A percentile compares a stretch with the other conserved stretches of the same genome.
These are phyloP conservation scores for Cerastoderma edule DNA, from an alignment of 2,888 invertebrate species.

Conservation along the genomic window DNA sequence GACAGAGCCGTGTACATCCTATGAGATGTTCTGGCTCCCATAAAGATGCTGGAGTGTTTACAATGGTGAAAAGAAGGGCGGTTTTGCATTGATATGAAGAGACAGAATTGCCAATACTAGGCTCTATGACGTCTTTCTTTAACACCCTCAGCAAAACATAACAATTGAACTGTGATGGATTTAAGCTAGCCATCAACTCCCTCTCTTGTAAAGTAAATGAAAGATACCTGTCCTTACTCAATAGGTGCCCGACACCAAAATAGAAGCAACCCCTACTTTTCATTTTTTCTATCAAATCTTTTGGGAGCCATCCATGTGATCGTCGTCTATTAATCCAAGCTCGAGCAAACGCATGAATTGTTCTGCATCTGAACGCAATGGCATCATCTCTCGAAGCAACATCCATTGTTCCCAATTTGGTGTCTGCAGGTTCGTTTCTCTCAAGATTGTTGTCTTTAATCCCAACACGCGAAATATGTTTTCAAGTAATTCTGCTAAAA, in stretches of 20 bases:
- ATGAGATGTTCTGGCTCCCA: too few species aligned
- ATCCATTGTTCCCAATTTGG: not conserved
- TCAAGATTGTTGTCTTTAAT: not conserved
- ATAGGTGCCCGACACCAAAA: not conserved
- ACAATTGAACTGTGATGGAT: slow-evolving; percentile 9
- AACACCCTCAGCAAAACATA: slow-evolving; percentile 10
- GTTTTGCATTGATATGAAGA: too few species aligned
- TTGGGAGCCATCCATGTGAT: not conserved
- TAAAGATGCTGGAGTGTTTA: too few species aligned
- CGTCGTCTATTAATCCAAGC: not conserved
- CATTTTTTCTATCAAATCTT: not conserved
- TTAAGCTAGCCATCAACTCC: not conserved
- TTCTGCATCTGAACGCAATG: not conserved
- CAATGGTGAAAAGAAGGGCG: too few species aligned
- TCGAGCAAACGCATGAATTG: not conserved
- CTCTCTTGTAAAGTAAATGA: slow-evolving; percentile 1
- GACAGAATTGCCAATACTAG: too few species aligned
- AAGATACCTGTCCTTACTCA: not conserved
- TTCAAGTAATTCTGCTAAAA: not conserved
- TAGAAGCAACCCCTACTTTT: slow-evolving; percentile 7
- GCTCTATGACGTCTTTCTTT: slow-evolving; percentile 9
- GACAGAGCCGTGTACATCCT: too few species aligned
- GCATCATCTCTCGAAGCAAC: not conserved
- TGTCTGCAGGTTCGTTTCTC: not conserved
- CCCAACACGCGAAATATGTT: not conserved